Evolutionary conservation across 2,888 invertebrate species (phyloP), one percentile per base, ranked within the genome.

Genomic region (Cistogaster globosa): DNA sequence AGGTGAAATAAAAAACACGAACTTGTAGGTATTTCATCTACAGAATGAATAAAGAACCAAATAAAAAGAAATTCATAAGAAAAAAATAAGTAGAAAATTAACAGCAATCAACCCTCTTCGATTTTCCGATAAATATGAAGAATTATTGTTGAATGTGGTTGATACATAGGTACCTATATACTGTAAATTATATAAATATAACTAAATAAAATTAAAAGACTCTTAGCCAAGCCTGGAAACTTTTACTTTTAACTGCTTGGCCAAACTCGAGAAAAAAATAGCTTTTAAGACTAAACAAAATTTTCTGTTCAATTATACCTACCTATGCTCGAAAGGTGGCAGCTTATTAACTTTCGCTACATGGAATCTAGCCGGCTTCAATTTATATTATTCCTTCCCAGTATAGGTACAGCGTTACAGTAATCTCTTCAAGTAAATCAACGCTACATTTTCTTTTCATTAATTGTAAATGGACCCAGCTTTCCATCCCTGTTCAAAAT

Each of bases 61-160:
- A 51, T 67, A 57, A 45, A 51, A 45, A 65, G 12, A 67, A 60
- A 16, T 53, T 26, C 53, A 42, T 20, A 68, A 68, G 68, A 77
- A 68, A 77, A 36, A 38, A 78, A 78, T 62, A 71, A 63, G 69
- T 45, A 63, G 55, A 62, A 62, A 12, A 32, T 42, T 8, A 26
- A 26, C 38, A 53, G 60, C 53, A 63, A 63, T 26, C 63, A 63
- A 71, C 62, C 78, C 69, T 45, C 69, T 62, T 26, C n/a, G 53
- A 53, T 53, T 78, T 48, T 42, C 78, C 55, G 62, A 78, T 78
- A 78, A 71, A 78, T 78, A 78, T 78, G 78, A 78, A 48, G 65
- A 67, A 74, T 58, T 74, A 79, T 63, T 75, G 55, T 62, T 60
- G 51, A 32, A 7, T 5, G 32, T 32, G 6, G 7, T 0, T 32